These are phyloP conservation scores for Lamproptera curius DNA, from an alignment of 2,888 invertebrate genomes.

Conservation along the genomic window DNA sequence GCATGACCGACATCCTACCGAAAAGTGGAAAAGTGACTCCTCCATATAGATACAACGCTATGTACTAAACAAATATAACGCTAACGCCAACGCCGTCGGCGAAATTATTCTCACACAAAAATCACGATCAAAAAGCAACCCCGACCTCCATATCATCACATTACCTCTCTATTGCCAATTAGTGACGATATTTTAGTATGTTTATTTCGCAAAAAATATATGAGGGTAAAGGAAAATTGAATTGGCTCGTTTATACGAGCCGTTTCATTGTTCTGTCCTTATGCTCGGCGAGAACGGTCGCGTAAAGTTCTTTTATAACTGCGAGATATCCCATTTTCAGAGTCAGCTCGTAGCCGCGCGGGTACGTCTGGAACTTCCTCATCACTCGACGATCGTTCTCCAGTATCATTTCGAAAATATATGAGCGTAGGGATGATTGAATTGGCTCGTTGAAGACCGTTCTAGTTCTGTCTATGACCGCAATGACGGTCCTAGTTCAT, in stretches of 20 bases:
- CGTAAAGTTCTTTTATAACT: conserved; percentile 56
- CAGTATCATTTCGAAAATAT: conserved; percentile 62
- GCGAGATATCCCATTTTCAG: conserved; percentile 54
- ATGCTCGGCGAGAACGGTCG: conserved; percentile 40
- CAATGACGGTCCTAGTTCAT: conserved; percentile 45
- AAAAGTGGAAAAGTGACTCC: conserved; percentile 77
- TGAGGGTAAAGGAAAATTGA: too few species aligned
- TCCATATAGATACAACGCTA: conserved; percentile 73
- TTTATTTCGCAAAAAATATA: too few species aligned
- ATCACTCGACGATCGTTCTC: conserved; percentile 44
- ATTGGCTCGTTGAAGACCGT: conserved; percentile 40
- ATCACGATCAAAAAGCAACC: too few species aligned
- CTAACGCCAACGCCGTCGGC: conserved; percentile 51
- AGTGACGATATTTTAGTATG: too few species aligned
- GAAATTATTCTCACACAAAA: conserved; percentile 62
- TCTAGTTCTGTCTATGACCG: conserved; percentile 64
- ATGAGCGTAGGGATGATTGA: conserved; percentile 42
- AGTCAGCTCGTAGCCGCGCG: conserved; percentile 46
- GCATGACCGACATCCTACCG: conserved; percentile 75
- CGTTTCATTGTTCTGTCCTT: conserved; percentile 34
- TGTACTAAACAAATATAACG: conserved; percentile 76
- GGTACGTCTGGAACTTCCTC: conserved; percentile 52
- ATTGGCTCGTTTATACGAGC: conserved; percentile 22
- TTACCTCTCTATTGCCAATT: too few species aligned
- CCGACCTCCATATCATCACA: neutral